A percentile compares a stretch with the other conserved stretches of the same genome.
These are phyloP conservation scores for Prunella strophiata DNA, from an alignment of 2,797 vertebrate species.

Conservation along the genomic window DNA sequence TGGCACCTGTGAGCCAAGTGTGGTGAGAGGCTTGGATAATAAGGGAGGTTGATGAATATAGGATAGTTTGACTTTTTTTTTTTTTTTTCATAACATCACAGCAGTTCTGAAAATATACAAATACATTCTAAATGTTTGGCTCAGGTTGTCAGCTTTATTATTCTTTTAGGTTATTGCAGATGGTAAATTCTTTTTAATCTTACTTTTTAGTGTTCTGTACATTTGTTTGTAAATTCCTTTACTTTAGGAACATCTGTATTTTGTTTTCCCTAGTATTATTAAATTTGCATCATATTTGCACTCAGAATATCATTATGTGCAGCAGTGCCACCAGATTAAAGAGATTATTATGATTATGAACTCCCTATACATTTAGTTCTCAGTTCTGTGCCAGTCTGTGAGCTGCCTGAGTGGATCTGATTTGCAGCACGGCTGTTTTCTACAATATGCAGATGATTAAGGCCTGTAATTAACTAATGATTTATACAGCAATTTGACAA, in stretches of 20 bases:
- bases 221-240: not conserved
- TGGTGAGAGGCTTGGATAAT: not conserved
- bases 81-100: not conserved
- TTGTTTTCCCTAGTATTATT: not conserved
- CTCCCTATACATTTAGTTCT: not conserved
- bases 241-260: not conserved
- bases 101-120: slow-evolving; percentile 13
- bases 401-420: not conserved
- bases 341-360: not conserved
- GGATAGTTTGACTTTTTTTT: not conserved
- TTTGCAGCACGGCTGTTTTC: not conserved
- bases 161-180: not conserved
- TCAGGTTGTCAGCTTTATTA: not conserved
- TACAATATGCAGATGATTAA: slow-evolving; percentile 17
- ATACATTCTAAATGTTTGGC: not conserved
- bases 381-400: not conserved
- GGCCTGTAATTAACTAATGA: slow-evolving; percentile 25
- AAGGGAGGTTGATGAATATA: not conserved
- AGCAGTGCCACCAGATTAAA: not conserved
- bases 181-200: not conserved
- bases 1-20: slow-evolving; percentile 42
- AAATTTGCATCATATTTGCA: not conserved
- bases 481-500: not conserved
- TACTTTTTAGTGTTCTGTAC: not conserved
- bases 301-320: not conserved